Conservation (phyloP, 2,797 vertebrate species). For the Acestrorhynchus altus region DNA sequence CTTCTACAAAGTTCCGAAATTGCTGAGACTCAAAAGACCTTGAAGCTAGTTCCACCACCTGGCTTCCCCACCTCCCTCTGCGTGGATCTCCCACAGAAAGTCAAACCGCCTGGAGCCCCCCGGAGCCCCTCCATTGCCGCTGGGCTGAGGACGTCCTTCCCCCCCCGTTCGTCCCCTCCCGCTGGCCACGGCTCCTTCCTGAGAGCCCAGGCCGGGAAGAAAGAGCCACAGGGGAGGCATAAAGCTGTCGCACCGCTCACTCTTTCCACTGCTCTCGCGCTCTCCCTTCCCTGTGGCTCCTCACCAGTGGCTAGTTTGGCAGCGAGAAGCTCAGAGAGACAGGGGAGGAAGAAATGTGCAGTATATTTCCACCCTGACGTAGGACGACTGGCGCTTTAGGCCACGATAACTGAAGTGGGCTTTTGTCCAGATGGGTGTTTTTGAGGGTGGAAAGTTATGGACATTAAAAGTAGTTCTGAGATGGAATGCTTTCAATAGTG, state of each 20-base stretch:
- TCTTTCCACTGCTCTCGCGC: constrained; percentile 79
- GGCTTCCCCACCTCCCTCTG: constrained; percentile 17
- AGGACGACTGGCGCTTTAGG: constrained; percentile 55
- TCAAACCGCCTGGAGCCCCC: constrained; percentile 2
- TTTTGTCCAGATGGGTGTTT: constrained; percentile 19
- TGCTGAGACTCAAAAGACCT: constrained; percentile 17
- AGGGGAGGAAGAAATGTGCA: constrained; percentile 75
- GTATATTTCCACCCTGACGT: constrained; percentile 78
- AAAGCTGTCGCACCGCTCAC: constrained; percentile 82
- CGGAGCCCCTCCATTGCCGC: constrained; percentile 22
- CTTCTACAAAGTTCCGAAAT: constrained; percentile 17
- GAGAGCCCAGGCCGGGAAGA: constrained; percentile 70
- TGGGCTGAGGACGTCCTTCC: constrained; percentile 73
- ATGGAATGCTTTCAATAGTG: not conserved
- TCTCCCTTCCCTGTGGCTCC: constrained; percentile 74
- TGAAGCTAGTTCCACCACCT: constrained; percentile 18
- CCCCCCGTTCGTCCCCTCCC: constrained; percentile 38
- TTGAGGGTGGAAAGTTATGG: constrained; percentile 10
- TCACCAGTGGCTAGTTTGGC: constrained; percentile 77
- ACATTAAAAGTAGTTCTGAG: not conserved
- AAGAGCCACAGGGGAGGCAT: constrained; percentile 75
- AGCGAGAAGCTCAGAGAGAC: constrained; percentile 72
- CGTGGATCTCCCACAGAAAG: constrained; percentile 15
- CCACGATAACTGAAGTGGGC: constrained; percentile 27
- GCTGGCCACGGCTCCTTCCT: constrained; percentile 79